These are phyloP conservation scores for Chironomus striatipennis DNA, from an alignment of 1,140 invertebrate species.

Conservation along the genomic window DNA sequence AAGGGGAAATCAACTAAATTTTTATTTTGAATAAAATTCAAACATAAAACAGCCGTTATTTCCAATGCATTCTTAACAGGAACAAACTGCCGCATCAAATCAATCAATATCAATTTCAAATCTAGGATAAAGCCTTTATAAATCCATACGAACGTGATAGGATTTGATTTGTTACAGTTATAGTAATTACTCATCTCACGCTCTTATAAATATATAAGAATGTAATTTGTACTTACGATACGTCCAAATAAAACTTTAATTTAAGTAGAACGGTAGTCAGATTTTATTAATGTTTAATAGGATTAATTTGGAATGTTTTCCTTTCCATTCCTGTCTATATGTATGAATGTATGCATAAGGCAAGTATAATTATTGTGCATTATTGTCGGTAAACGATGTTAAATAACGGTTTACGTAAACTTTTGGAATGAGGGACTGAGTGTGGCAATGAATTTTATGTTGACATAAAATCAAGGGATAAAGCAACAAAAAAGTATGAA, in stretches of 20 bases:
- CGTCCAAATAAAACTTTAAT: slow-evolving; percentile 20
- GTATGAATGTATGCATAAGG: not conserved
- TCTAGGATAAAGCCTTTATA: not conserved
- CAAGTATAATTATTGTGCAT: not conserved
- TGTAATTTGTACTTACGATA: no score
- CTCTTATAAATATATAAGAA: not conserved
- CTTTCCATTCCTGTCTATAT: not conserved
- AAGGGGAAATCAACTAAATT: no score
- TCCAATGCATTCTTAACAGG: no score
- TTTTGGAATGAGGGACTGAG: not conserved
- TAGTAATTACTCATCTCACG: not conserved
- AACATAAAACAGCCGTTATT: no score
- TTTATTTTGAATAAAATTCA: no score
- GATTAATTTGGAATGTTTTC: not conserved
- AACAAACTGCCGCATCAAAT: not conserved
- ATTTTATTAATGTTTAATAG: slow-evolving; percentile 18
- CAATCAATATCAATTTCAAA: not conserved
- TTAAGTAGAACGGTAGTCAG: not conserved
- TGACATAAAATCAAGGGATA: not conserved
- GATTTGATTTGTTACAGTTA: not conserved
- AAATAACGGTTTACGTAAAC: not conserved
- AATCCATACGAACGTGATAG: not conserved
- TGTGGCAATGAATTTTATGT: not conserved
- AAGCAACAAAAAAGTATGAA: not conserved
- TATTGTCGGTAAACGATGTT: not conserved